Evolutionary conservation across 1,140 invertebrate species (phyloP), one percentile per base, ranked within the genome.

Genomic region (Neodiprion pinetum): DNA sequence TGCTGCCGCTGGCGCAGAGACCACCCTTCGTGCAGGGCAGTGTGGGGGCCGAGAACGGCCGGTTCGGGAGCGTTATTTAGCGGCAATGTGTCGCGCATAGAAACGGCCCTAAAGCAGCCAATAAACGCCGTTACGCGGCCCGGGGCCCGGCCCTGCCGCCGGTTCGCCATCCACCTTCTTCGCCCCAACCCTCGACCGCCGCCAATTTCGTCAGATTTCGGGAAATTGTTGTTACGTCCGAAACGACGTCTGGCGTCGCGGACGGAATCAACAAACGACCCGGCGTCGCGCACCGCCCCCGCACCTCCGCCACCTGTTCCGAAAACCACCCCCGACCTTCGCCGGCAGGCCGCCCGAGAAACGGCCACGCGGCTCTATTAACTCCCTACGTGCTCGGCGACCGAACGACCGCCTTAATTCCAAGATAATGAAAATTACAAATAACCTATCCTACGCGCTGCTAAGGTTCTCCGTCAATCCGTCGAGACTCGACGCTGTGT

Each of bases 361-460:
- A 61, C 71, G 72, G 75, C 76, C 76, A 76, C 78, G 67, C 75
- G 77, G 70, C 79, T 81, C 86, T 87, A 88, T 87, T 87, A 87
- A 87, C 84, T 85, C 81, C 78, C 85, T 87, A 88, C 88, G 87
- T 89, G 88, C 83, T 77, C 72, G 81, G 82, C 83, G 83, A 77
- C 82, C 86, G 84, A 88, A 89, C 87, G 85, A 81, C 79, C 80
- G 76, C 80, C 81, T 88, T 87, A 84, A 81, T 83, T 80, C 80
- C 74, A 80, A 88, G 86, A 88, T 89, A 88, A 89, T 89, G 87
- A 88, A 88, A 89, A 89, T 88, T 88, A 88, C 87, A 88, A 88
- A 89, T 88, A 84, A 83, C 81, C 17, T 21, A 21, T 21, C 82
- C 76, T 74, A 81, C 12, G 40, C 14, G 67, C 4, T 12, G 28